Percentiles rank a stretch among this genome's conserved stretches.
Evolutionary conservation across 2,113 vertebrate species (phyloP).

Genomic region (Bombycilla garrulus): DNA sequence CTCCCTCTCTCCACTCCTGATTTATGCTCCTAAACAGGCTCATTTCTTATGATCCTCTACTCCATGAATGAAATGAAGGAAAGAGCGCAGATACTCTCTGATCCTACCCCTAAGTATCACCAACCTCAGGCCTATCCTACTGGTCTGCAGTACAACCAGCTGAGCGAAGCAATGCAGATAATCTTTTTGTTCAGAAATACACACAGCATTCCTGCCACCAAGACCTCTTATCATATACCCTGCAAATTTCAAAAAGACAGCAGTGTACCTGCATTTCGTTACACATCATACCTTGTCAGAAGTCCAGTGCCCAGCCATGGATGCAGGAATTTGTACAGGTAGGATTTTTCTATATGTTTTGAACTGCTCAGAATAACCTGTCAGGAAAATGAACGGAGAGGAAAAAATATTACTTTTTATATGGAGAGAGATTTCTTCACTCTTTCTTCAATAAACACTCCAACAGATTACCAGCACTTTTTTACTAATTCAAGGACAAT

Average conservation of each 20-base stretch:
- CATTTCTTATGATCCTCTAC: neutral
- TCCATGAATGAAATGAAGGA: neutral
- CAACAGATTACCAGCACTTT: neutral
- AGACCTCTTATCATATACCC: neutral
- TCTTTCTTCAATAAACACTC: neutral
- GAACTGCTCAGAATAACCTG: slow-evolving; percentile 83
- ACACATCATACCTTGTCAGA: slow-evolving; percentile 83
- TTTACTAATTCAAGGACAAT: neutral
- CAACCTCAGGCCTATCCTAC: neutral
- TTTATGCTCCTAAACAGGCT: neutral
- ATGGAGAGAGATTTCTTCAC: neutral
- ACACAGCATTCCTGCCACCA: neutral
- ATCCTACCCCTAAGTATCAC: neutral
- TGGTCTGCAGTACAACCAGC: neutral
- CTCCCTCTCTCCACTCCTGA: neutral
- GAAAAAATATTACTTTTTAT: neutral
- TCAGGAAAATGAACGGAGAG: neutral
- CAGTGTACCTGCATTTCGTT: neutral
- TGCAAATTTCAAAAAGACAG: neutral
- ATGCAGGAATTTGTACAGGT: slow-evolving; percentile 84
- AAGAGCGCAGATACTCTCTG: neutral
- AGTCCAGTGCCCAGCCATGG: slow-evolving; percentile 95
- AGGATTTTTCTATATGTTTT: slow-evolving; percentile 86
- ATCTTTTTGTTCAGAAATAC: neutral
- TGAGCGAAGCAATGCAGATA: neutral